Evolutionary conservation across 2,888 invertebrate genomes (phyloP).

Genomic region (Athalia rosae): DNA sequence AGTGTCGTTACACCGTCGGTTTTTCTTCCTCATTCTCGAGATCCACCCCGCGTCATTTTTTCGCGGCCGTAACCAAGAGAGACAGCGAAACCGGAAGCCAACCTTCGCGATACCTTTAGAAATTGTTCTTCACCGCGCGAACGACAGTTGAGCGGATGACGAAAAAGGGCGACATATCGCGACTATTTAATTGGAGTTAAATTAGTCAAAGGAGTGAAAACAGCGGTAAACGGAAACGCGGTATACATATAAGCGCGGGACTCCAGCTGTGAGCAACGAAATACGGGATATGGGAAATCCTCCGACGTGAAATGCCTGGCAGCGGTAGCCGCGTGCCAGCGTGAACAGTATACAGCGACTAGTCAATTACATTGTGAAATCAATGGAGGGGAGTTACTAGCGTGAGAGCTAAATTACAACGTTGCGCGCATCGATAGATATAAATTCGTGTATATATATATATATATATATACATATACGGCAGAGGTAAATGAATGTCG

Average conservation of each 20-base stretch:
- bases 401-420: background rate
- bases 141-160: too few relatives aligned
- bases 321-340: background rate
- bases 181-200: too few relatives aligned
- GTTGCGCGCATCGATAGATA: background rate
- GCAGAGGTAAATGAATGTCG: constrained; percentile 11
- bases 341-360: background rate
- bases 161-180: too few relatives aligned
- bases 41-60: background rate
- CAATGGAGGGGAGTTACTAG: constrained; percentile 23
- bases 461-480: background rate
- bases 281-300: constrained; percentile 10
- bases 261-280: background rate
- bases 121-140: too few relatives aligned
- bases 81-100: too few relatives aligned
- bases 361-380: constrained; percentile 35
- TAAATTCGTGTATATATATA: constrained; percentile 2
- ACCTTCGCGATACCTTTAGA: too few relatives aligned
- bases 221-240: too few relatives aligned
- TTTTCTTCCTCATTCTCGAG: background rate
- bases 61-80: too few relatives aligned
- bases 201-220: too few relatives aligned
- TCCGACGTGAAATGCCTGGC: background rate
- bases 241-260: too few relatives aligned
- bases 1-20: background rate